Conservation (phyloP, 2,113 vertebrate species). For the Neodon shergylaensis region DNA sequence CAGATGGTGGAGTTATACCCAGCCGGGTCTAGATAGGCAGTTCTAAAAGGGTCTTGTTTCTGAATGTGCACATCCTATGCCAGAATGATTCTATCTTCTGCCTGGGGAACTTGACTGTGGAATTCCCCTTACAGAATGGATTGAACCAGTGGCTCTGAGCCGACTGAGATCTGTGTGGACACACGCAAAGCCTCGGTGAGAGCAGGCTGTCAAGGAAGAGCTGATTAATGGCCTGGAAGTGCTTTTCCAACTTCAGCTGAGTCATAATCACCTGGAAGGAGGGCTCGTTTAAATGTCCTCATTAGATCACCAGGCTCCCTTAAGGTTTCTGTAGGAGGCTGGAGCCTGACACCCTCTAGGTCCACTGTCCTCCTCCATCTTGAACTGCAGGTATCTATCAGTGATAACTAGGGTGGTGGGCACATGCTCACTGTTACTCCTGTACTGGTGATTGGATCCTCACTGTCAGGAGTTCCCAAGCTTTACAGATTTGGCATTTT, state of each 20-base stretch:
- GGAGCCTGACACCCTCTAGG: not conserved
- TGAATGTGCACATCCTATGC: conserved; percentile 19
- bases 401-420: not conserved
- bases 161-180: not conserved
- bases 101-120: conserved; percentile 67
- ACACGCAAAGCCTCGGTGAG: not conserved
- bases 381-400: not conserved
- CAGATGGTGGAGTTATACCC: not conserved
- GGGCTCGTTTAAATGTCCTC: not conserved
- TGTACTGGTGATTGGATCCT: not conserved
- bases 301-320: not conserved
- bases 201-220: not conserved
- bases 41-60: conserved; percentile 17
- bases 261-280: not conserved
- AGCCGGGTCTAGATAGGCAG: not conserved
- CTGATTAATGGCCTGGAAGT: conserved; percentile 8
- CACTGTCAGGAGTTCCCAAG: not conserved
- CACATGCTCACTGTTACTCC: not conserved
- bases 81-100: conserved; percentile 38
- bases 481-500: not conserved
- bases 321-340: not conserved
- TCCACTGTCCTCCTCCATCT: not conserved
- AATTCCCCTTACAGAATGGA: conserved; percentile 64
- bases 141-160: not conserved
- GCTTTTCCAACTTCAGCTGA: not conserved